Percentiles rank a stretch among this genome's conserved stretches.
Evolutionary conservation across 2,113 vertebrate genomes (phyloP).

Genomic region (Varanus komodoensis): DNA sequence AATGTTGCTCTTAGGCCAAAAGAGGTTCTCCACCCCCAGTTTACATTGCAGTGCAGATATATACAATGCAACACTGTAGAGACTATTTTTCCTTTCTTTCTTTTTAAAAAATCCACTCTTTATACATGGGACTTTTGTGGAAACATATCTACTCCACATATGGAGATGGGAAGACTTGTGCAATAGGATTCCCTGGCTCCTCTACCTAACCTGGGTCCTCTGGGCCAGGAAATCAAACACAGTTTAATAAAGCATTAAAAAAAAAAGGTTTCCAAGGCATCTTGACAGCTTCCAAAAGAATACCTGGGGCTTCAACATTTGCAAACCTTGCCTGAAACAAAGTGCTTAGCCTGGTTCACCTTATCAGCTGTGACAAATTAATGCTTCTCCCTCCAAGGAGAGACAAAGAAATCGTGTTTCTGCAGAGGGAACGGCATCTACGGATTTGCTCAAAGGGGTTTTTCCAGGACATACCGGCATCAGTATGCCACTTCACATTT

Average conservation of each 20-base stretch:
- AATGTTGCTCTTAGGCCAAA: too few species aligned
- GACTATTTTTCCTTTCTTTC: too few species aligned
- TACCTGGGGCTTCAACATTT: background rate
- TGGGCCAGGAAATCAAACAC: too few species aligned
- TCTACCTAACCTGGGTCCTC: background rate
- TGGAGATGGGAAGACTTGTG: background rate
- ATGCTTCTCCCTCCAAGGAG: background rate
- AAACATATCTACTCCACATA: background rate
- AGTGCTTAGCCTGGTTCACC: background rate
- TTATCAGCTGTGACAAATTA: background rate
- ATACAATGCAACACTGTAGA: too few species aligned
- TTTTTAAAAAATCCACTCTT: too few species aligned
- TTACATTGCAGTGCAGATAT: too few species aligned
- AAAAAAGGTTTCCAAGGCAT: background rate
- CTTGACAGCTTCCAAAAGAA: background rate
- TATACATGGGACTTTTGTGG: too few species aligned
- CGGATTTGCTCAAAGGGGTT: background rate
- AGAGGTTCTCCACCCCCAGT: too few species aligned
- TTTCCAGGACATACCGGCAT: background rate
- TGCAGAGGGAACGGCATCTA: background rate
- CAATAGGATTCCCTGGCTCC: background rate
- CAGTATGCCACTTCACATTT: background rate
- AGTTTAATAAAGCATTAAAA: too few species aligned
- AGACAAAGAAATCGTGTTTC: background rate
- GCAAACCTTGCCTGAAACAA: background rate